phyloP scores from a whole-genome alignment of 2,888 invertebrate genomes.

The Coenonympha arcania region DNA sequence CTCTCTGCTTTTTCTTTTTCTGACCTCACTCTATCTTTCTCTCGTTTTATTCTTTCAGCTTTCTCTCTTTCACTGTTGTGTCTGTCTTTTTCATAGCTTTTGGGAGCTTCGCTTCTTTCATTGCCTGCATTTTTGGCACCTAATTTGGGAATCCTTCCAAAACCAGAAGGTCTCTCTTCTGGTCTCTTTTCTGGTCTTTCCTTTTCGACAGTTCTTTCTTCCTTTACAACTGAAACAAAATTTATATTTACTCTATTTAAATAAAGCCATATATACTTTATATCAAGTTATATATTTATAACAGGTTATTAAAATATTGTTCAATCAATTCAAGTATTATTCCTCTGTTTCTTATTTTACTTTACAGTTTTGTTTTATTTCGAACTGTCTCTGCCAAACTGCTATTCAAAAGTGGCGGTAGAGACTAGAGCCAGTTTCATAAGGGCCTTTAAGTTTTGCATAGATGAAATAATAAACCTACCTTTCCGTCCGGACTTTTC shows the following conservation, averaged over 20 bases:
- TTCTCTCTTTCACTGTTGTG: slow-evolving; percentile 34
- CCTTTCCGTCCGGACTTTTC: slow-evolving; percentile 46
- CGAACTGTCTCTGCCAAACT: no score
- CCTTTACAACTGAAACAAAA: slow-evolving; percentile 38
- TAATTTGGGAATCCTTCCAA: slow-evolving; percentile 73
- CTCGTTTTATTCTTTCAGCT: slow-evolving; percentile 35
- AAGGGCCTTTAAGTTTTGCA: not conserved
- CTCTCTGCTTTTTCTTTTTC: slow-evolving; percentile 44
- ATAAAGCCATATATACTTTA: no score
- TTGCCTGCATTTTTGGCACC: slow-evolving; percentile 44
- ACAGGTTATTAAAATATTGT: no score
- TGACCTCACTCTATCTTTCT: slow-evolving; percentile 27
- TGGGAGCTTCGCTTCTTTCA: slow-evolving; percentile 41
- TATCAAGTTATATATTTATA: no score
- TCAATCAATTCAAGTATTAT: no score
- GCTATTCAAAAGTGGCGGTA: no score
- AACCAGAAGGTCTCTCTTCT: slow-evolving; percentile 44
- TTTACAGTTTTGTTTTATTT: no score
- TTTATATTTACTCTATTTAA: not conserved
- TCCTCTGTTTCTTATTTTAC: no score
- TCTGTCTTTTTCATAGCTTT: slow-evolving; percentile 40
- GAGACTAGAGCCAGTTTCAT: no score
- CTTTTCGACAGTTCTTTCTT: slow-evolving; percentile 45
- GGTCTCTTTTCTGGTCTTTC: slow-evolving; percentile 54
- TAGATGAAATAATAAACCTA: slow-evolving; percentile 23